Evolutionary conservation across 1,140 invertebrate genomes (phyloP).

Genomic region (Musca vetustissima): DNA sequence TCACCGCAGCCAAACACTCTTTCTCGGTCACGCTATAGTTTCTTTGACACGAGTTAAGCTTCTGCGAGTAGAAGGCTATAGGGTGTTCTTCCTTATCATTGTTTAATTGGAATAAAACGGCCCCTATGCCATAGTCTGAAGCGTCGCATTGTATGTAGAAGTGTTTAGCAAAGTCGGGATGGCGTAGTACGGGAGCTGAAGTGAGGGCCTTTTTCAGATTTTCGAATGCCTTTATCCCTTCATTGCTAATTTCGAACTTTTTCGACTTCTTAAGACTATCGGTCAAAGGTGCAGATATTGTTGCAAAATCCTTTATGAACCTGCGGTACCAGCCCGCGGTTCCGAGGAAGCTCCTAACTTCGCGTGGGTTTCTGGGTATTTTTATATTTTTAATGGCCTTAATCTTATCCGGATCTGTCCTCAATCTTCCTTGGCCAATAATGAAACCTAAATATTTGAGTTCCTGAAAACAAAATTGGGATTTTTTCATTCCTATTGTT

Average conservation of each 20-base stretch:
- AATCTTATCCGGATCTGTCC: neutral
- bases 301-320: conserved; percentile 3
- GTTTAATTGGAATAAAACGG: conserved; percentile 43
- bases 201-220: conserved; percentile 38
- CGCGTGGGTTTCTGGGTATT: neutral
- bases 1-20: conserved; percentile 18
- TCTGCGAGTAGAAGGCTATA: conserved; percentile 26
- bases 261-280: neutral
- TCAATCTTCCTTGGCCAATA: conserved; percentile 26
- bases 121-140: conserved; percentile 44
- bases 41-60: neutral
- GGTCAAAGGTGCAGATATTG: neutral
- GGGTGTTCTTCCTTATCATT: conserved; percentile 32
- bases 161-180: conserved; percentile 45
- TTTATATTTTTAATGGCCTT: neutral
- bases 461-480: neutral
- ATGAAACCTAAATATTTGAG: neutral
- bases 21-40: conserved; percentile 10
- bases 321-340: neutral
- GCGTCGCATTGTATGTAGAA: conserved; percentile 54
- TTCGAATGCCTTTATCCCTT: conserved; percentile 37
- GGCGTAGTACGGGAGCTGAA: conserved; percentile 43
- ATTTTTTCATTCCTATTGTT: neutral
- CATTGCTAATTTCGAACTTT: too few relatives aligned
- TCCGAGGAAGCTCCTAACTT: conserved; percentile 1